A percentile compares a stretch with the other conserved stretches of the same genome.
Conservation (phyloP, 2,113 vertebrate species). For the Lanius ludovicianus region DNA sequence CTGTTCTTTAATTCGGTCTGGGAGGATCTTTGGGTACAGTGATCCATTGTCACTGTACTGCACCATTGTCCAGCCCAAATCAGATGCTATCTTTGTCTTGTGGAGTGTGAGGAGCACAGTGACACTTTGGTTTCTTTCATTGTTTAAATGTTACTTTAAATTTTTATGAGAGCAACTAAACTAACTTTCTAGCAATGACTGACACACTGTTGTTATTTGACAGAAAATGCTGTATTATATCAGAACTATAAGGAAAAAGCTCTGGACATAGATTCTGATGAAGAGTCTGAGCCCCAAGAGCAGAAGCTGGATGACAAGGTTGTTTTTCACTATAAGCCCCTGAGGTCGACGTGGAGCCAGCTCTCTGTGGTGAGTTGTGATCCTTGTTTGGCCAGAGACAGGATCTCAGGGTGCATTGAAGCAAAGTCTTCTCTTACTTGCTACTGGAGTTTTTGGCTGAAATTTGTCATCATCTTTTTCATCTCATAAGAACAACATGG, state of each 20-base stretch:
- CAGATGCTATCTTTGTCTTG: constrained; percentile 5
- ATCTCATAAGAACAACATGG: background rate
- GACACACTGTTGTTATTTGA: background rate
- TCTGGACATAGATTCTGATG: constrained; percentile 92
- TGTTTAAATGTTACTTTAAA: background rate
- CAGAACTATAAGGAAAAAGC: constrained; percentile 98
- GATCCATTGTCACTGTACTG: constrained; percentile 46
- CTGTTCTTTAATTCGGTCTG: constrained; percentile 49
- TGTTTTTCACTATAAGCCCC: constrained; percentile 84
- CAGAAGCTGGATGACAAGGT: constrained; percentile 79
- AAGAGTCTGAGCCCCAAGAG: constrained; percentile 82
- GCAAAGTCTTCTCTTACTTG: background rate
- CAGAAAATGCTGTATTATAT: constrained; percentile 92
- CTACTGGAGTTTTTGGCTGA: background rate
- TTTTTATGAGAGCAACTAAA: background rate
- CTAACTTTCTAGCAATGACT: background rate
- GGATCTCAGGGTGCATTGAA: background rate
- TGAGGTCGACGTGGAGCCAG: constrained; percentile 92
- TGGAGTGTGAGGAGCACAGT: background rate
- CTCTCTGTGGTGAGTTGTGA: constrained; percentile 85
- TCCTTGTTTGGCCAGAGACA: background rate
- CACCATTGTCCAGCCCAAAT: constrained; percentile 45
- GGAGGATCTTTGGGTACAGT: constrained; percentile 42
- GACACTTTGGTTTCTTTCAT: background rate
- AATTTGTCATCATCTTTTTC: background rate